These are phyloP conservation scores for Mus musculus DNA, from an alignment of 2,113 vertebrate species.

Conservation along the genomic window DNA sequence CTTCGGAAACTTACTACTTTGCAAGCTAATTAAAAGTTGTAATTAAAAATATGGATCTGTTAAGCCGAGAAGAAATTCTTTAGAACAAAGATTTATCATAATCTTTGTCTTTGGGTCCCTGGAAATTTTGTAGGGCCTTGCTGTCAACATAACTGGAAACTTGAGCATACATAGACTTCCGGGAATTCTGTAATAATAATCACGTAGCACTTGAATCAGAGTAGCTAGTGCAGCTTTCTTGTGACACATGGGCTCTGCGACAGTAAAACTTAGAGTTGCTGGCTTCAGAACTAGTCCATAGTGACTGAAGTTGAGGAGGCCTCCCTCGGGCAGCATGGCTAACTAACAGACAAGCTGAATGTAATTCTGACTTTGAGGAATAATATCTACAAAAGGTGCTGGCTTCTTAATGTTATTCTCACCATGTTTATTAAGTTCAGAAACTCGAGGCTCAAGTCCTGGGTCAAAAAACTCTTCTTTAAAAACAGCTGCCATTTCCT, in stretches of 20 bases:
- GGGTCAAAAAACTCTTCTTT: conserved; percentile 87
- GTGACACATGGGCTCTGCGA: background rate
- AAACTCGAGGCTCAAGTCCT: conserved; percentile 88
- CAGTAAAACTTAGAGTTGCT: background rate
- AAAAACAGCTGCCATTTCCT: conserved; percentile 87
- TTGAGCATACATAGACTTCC: background rate
- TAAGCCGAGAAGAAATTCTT: conserved; percentile 16
- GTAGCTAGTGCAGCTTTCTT: background rate
- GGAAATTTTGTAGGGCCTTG: background rate
- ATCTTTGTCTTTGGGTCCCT: background rate
- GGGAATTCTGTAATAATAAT: background rate
- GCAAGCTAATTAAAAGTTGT: background rate
- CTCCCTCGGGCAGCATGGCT: background rate
- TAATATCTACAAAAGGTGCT: background rate
- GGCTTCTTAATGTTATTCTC: conserved; percentile 72
- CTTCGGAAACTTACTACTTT: background rate
- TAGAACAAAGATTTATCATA: conserved; percentile 5
- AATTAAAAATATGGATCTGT: background rate
- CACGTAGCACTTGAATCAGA: background rate
- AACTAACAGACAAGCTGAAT: background rate
- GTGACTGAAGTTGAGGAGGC: background rate
- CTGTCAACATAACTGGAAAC: background rate
- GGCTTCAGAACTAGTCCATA: background rate
- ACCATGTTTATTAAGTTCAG: conserved; percentile 90
- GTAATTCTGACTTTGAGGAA: conserved; percentile 52